These are phyloP conservation scores for Loxodonta africana DNA, from an alignment of 2,113 vertebrate genomes.

Conservation along the genomic window DNA sequence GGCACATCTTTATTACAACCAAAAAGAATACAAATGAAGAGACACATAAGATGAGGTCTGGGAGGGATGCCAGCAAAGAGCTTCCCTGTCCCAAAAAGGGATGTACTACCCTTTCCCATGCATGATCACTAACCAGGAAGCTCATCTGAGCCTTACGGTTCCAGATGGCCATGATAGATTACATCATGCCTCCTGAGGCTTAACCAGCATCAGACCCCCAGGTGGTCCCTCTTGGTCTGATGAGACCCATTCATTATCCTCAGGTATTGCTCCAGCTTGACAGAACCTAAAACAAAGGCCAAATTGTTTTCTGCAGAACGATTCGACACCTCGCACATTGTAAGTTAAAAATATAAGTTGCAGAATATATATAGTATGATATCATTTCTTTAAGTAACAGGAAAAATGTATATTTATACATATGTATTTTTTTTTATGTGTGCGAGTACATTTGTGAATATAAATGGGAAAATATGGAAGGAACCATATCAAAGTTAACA, in stretches of 20 bases:
- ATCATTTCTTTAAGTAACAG: conserved; percentile 48
- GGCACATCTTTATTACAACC: background rate
- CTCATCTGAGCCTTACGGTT: background rate
- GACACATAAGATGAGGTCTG: background rate
- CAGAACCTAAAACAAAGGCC: background rate
- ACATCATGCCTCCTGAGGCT: background rate
- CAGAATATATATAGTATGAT: background rate
- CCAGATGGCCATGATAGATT: background rate
- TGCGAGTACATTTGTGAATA: background rate
- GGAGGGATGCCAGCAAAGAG: background rate
- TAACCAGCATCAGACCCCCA: background rate
- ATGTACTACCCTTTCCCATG: background rate
- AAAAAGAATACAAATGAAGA: background rate
- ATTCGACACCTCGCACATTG: background rate
- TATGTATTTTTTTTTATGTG: background rate
- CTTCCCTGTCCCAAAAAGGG: background rate
- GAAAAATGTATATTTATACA: background rate
- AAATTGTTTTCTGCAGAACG: background rate
- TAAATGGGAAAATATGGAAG: background rate
- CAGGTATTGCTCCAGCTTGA: background rate
- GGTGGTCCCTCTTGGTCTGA: background rate
- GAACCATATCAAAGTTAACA: background rate
- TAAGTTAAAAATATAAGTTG: conserved; percentile 55
- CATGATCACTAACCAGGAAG: background rate
- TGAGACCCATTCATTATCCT: background rate